Base-by-base conservation (phyloP, 2,888 invertebrate genomes). In the Sialis fuliginosa region DNA sequence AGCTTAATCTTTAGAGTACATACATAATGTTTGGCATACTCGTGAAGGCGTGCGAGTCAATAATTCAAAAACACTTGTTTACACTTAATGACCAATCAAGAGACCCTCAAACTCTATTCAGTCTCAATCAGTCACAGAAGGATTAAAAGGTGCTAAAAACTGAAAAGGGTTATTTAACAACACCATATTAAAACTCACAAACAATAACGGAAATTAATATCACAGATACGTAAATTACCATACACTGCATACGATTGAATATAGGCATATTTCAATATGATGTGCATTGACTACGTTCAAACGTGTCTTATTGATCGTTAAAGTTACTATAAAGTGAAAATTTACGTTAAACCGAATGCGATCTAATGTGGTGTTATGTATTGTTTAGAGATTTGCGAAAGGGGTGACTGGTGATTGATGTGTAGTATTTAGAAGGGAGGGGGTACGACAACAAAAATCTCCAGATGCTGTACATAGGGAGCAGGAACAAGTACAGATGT, bases 51-150 rank as follows among this genome's bases (percentile, higher is more conserved):
- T 32, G 34, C 22, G 34, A 44, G 33, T 22, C 44, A 34, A 31
- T 12, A 35, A 12, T 35, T 32, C 34, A 40, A 46, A 39, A 46
- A 46, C 46, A 46, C 46, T 46, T 46, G 46, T 46, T 46, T 46
- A 39, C 40, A 40, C 33, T 33, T 33, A 46, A 46, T 46, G 34
- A 46, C 30, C 40, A 46, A 46, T 46, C 30, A 40, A 46, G 46
- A 39, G 46, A n/a, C 13, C 39, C 39, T 40, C 31, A 32, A 46
- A 12, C 13, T 30, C 35, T 12, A 44, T 44, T 44, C 44, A 44
- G 22, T 31, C n/a, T 12, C 7, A 33, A 44, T 44, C 44, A 44
- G 44, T 44, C 44, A 44, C 44, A 35, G 44, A 12, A 44, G 10
- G 34, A 34, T 12, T 31, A 13, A 13, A 44, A 44, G 12, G 34